A percentile compares a stretch with the other conserved stretches of the same genome.
Conservation (phyloP, 2,797 vertebrate species). For the Phoeniculus purpureus region DNA sequence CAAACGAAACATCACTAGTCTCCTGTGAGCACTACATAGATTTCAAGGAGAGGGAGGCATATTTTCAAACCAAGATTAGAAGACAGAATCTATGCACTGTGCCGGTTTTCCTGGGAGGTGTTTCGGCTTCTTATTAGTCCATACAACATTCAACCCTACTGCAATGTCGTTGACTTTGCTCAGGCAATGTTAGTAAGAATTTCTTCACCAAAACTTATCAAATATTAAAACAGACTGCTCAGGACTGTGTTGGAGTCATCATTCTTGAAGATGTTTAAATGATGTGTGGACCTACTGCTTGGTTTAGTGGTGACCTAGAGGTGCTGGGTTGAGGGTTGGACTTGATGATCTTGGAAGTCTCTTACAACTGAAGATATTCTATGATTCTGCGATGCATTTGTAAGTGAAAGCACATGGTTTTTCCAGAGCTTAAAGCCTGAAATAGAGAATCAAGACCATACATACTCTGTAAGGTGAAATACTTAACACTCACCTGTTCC, state of each 20-base stretch:
- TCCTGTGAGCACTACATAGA: neutral
- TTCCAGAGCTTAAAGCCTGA: neutral
- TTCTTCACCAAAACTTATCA: too few species aligned
- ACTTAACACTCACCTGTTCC: neutral
- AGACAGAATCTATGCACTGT: neutral
- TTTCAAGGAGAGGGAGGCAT: accelerated
- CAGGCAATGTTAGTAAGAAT: neutral
- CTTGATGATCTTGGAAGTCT: too few species aligned
- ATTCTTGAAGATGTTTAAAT: too few species aligned
- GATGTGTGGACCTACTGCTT: too few species aligned
- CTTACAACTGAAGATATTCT: too few species aligned
- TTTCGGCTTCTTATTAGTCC: neutral
- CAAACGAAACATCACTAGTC: neutral
- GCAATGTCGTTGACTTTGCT: neutral
- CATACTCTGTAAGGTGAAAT: neutral
- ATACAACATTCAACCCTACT: neutral
- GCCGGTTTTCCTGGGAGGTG: neutral
- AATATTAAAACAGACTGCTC: too few species aligned
- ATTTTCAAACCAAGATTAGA: neutral
- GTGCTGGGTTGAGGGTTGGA: too few species aligned
- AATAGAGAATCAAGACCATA: neutral
- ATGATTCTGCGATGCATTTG: neutral
- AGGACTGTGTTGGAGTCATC: too few species aligned
- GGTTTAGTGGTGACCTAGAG: too few species aligned
- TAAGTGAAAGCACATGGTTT: neutral